phyloP scores from a whole-genome alignment of 2,113 vertebrate genomes.

The Aleadryas rufinucha region DNA sequence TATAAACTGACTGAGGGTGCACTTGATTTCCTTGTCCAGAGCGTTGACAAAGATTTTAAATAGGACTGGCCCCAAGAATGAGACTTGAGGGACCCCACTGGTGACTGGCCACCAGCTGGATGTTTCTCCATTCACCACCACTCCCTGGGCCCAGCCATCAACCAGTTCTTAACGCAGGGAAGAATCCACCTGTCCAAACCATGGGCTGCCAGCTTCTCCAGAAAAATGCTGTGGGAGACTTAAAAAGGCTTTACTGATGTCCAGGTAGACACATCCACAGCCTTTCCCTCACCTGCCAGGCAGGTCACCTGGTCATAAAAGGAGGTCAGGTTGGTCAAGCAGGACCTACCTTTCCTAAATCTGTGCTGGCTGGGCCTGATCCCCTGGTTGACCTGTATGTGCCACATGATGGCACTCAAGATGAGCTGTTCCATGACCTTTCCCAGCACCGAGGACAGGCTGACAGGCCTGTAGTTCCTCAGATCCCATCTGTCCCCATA shows the following conservation, averaged over 20 bases:
- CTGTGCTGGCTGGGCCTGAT: background rate
- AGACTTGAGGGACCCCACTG: background rate
- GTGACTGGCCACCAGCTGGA: background rate
- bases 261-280: background rate
- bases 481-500: accelerated
- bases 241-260: background rate
- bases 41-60: background rate
- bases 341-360: background rate
- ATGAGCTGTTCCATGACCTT: background rate
- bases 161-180: background rate
- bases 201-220: background rate
- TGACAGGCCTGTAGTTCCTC: background rate
- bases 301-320: background rate
- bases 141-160: background rate
- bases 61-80: background rate
- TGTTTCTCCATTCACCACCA: background rate
- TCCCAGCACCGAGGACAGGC: background rate
- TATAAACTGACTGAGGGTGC: background rate
- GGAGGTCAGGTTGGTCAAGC: background rate
- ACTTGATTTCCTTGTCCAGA: background rate
- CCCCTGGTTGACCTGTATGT: background rate
- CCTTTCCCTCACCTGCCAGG: background rate
- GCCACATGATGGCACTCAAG: background rate
- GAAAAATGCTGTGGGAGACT: background rate
- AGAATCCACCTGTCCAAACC: background rate